Conservation (phyloP, 1,140 invertebrate genomes). For the Yoshiicerus persimilis region DNA sequence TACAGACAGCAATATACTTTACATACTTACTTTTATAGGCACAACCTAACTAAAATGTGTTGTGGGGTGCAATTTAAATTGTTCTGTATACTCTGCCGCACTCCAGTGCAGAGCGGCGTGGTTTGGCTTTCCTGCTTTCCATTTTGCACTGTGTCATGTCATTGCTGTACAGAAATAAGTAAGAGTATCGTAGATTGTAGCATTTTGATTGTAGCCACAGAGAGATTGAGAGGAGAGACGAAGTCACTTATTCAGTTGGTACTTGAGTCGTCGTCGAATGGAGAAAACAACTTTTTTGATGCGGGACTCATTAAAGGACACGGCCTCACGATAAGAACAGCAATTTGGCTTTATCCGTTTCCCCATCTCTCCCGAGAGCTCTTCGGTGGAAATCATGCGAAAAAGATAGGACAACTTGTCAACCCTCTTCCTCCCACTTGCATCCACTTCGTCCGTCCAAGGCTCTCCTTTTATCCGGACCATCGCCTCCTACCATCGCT, state of each 20-base stretch:
- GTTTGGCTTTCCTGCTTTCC: too few species aligned
- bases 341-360: slow-evolving; percentile 38
- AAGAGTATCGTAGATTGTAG: background rate
- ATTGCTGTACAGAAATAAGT: too few species aligned
- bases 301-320: slow-evolving; percentile 37
- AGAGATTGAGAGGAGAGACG: background rate
- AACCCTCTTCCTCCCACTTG: slow-evolving; percentile 23
- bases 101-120: too few species aligned
- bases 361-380: slow-evolving; percentile 30
- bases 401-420: slow-evolving; percentile 33
- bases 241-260: background rate
- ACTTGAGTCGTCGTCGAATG: background rate
- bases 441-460: background rate
- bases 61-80: too few species aligned
- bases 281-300: background rate
- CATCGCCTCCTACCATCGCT: background rate
- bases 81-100: too few species aligned
- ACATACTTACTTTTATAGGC: too few species aligned
- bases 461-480: background rate
- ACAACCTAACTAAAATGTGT: too few species aligned
- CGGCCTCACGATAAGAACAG: slow-evolving; percentile 31
- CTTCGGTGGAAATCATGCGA: slow-evolving; percentile 35
- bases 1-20: background rate
- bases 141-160: background rate
- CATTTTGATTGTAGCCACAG: background rate